These are phyloP conservation scores for Hyla sarda DNA, from an alignment of 2,113 vertebrate species.

Conservation along the genomic window DNA sequence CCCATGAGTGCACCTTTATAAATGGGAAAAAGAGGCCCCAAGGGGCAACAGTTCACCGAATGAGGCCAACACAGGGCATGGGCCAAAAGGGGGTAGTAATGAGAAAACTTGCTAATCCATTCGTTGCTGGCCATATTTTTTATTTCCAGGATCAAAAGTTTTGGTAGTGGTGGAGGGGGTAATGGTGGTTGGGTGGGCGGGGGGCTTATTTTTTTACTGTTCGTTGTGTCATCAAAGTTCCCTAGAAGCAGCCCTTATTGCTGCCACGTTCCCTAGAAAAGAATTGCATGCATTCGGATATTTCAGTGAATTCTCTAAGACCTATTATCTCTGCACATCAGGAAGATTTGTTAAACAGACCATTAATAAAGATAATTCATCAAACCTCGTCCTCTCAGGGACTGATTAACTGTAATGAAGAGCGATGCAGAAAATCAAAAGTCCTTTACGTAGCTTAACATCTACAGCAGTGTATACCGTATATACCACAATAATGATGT, in stretches of 20 bases:
- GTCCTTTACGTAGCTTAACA: neutral
- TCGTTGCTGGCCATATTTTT: neutral
- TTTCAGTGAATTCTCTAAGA: slow-evolving; percentile 18
- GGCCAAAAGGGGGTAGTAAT: neutral
- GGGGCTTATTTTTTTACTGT: neutral
- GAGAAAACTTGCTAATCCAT: neutral
- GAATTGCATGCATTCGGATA: slow-evolving; percentile 12
- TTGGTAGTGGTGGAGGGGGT: too few species aligned
- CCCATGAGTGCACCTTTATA: neutral
- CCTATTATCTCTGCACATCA: slow-evolving; percentile 29
- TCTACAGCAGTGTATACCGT: neutral
- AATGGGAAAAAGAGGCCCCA: neutral
- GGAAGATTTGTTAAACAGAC: slow-evolving; percentile 31
- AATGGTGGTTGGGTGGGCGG: neutral
- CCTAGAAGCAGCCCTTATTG: neutral
- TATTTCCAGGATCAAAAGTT: too few species aligned
- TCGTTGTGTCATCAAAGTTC: neutral
- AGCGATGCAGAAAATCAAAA: neutral
- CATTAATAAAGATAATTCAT: slow-evolving; percentile 43
- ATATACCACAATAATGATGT: neutral
- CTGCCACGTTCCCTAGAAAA: neutral
- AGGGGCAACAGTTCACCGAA: neutral
- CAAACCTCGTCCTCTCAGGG: neutral
- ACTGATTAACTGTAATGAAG: slow-evolving; percentile 33
- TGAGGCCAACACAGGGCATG: neutral